Conservation (phyloP, 2,888 invertebrate species). For the Rotaria socialis region DNA sequence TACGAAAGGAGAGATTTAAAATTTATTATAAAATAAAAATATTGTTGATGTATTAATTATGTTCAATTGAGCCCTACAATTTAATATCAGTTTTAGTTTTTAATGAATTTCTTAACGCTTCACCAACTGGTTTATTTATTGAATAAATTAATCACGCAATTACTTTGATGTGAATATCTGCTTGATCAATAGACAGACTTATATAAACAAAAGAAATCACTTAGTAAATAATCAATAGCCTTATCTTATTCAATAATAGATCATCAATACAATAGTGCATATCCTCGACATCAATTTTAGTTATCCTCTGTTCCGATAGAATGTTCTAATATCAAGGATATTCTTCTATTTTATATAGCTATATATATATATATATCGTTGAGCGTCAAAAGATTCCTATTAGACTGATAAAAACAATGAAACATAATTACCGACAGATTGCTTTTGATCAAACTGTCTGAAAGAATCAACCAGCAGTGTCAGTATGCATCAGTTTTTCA, state of each 20-base stretch:
- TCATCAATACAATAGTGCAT: neutral
- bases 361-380: too few species aligned
- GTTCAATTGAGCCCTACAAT: neutral
- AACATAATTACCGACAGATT: too few species aligned
- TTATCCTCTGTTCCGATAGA: neutral
- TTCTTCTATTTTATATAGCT: neutral
- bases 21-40: neutral
- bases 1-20: neutral
- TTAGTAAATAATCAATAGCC: neutral
- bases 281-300: constrained; percentile 7
- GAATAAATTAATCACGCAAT: neutral
- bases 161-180: neutral
- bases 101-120: neutral
- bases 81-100: neutral
- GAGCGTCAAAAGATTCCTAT: too few species aligned
- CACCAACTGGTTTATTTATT: neutral
- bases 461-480: too few species aligned
- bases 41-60: neutral
- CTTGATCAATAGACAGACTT: neutral
- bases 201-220: neutral
- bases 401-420: too few species aligned
- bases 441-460: too few species aligned
- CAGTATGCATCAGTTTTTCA: too few species aligned
- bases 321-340: neutral
- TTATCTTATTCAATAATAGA: constrained; percentile 14